Base-by-base conservation (phyloP, 2,113 vertebrate species). In the Sclerurus mexicanus region DNA sequence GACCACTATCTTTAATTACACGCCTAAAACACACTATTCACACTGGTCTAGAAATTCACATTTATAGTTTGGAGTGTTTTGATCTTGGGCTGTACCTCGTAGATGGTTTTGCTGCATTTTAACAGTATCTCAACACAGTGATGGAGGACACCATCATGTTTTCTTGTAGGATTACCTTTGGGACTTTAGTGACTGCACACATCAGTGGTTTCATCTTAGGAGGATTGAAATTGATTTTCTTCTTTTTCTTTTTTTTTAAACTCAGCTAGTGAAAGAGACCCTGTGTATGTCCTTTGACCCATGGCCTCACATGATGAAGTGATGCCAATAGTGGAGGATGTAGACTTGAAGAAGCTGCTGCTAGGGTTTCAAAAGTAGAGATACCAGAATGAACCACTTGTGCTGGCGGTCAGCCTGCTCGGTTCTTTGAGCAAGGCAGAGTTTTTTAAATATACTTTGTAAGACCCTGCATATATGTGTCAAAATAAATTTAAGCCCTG, bases 141-240 rank as follows among this genome's bases (percentile, higher is more conserved):
- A 96, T 95, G 91, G 87, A 97, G 83, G 84, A 96, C 85, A 92
- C 95, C 85, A 78, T 97, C 93, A 75, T 84, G 77, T 87, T 97
- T 96, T 94, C 80, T 93, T 92, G 90, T 91, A 58, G 95, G 93
- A 93, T 96, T 96, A 89, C 95, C 91, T 95, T 95, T 8, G 78
- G 93, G 96, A 94, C 88, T 88, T 92, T 2, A 95, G 94, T 81
- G 95, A 40, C 83, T 93, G 89, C 93, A 96, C 95, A 96, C 94
- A 96, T 92, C 93, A 97, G 88, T 96, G 88, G 93, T 96, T 97
- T 96, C 97, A 96, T 97, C 82, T 96, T 96, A 83, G 76, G 79
- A 94, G 95, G 94, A 95, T 90, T 97, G 96, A 96, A 97, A 97
- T 97, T 96, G 96, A 97, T 97, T 97, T 97, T 97, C 46, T 85